Percentiles rank a stretch among this genome's conserved stretches.
Conservation (phyloP, 2,113 vertebrate species). For the Oceanodroma tethys region DNA sequence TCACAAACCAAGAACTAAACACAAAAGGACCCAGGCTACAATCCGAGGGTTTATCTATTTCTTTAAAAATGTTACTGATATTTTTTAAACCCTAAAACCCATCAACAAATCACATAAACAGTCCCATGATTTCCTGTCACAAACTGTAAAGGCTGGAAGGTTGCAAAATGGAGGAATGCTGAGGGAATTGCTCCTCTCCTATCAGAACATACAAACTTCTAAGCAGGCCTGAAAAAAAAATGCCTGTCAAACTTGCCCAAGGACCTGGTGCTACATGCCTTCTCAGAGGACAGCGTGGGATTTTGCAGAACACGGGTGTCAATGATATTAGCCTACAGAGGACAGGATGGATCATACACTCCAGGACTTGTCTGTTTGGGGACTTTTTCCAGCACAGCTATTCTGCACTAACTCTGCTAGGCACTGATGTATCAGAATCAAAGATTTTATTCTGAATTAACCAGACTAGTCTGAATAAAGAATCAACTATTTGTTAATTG, state of each 20-base stretch:
- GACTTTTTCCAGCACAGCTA: not conserved
- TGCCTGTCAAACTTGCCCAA: not conserved
- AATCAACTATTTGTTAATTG: not conserved
- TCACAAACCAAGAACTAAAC: not conserved
- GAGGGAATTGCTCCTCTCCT: not conserved
- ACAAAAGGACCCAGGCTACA: not conserved
- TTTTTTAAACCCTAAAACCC: not conserved
- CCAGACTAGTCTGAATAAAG: not conserved
- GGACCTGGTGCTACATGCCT: not conserved
- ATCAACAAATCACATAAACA: not conserved
- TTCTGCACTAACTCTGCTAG: not conserved
- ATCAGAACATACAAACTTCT: not conserved
- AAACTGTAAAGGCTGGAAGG: not conserved
- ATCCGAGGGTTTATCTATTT: not conserved
- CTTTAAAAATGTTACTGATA: not conserved
- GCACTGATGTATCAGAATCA: not conserved
- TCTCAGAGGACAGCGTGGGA: not conserved
- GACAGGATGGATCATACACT: not conserved
- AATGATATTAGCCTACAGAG: not conserved
- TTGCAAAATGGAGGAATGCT: not conserved
- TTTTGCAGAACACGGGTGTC: not conserved
- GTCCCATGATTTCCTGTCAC: not conserved
- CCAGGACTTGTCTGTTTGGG: not conserved
- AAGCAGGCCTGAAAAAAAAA: not conserved
- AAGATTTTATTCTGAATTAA: not conserved